These are phyloP conservation scores for Meandrina meandrites DNA, from an alignment of 92 coral and sea anemone genomes.

Conservation along the genomic window DNA sequence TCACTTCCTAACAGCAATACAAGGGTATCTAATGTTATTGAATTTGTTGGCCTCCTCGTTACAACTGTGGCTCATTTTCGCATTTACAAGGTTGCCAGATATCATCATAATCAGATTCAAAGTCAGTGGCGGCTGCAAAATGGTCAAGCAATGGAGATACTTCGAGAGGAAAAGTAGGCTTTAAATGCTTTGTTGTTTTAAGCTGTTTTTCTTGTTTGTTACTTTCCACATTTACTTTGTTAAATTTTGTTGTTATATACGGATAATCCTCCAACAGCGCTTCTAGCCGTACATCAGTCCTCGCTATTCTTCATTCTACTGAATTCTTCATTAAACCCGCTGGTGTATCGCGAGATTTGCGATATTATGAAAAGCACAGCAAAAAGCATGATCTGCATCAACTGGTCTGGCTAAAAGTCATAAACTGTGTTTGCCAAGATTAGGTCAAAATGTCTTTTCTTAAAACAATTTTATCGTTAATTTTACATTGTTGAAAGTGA, in stretches of 20 bases:
- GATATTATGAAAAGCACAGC: not conserved
- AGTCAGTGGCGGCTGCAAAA: not conserved
- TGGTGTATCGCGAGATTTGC: not conserved
- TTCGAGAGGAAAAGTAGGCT: not conserved
- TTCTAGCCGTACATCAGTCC: not conserved
- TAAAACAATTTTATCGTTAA: too few relatives aligned
- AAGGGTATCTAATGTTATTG: not conserved
- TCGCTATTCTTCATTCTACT: not conserved
- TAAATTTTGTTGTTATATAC: not conserved
- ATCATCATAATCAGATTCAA: conserved; percentile 25
- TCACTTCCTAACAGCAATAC: not conserved
- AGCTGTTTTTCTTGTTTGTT: not conserved
- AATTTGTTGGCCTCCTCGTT: not conserved
- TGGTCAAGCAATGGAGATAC: not conserved
- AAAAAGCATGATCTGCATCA: not conserved
- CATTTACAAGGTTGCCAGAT: not conserved
- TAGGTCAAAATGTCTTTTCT: too few relatives aligned
- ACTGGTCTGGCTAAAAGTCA: too few relatives aligned
- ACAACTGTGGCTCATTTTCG: not conserved
- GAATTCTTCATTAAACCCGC: not conserved
- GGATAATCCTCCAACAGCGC: not conserved
- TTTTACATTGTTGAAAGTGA: too few relatives aligned
- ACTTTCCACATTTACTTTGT: not conserved
- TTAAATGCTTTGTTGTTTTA: not conserved
- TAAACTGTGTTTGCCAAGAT: too few relatives aligned